Percentiles rank a stretch among this genome's conserved stretches.
Evolutionary conservation across 2,888 invertebrate genomes (phyloP).

Genomic region (Chrysomela aeneicollis): DNA sequence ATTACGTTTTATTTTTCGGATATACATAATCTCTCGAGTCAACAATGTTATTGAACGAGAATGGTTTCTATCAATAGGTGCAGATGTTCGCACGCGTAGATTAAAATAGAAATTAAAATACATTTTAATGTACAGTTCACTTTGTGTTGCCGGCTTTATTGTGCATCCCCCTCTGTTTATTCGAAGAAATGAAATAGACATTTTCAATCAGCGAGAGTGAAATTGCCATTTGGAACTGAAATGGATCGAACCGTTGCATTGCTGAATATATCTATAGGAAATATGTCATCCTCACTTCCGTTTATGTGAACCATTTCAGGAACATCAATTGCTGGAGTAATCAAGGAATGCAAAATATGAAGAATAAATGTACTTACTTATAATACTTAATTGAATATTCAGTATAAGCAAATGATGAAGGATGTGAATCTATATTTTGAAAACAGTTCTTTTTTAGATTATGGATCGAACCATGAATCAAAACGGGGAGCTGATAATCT

Average conservation of each 20-base stretch:
- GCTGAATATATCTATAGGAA: background rate
- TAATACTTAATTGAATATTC: no score
- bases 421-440: no score
- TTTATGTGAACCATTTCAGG: no score
- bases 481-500: no score
- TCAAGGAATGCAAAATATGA: no score
- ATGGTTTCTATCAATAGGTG: conserved; percentile 48
- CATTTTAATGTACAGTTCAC: conserved; percentile 37
- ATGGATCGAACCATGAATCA: no score
- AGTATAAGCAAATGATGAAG: no score
- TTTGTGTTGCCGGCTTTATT: conserved; percentile 29
- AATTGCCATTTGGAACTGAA: conserved; percentile 19
- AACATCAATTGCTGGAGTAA: no score
- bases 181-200: conserved; percentile 29
- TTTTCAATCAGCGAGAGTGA: conserved; percentile 30
- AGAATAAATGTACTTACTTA: no score
- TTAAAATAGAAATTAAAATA: conserved; percentile 50
- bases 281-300: no score
- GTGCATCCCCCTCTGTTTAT: conserved; percentile 33
- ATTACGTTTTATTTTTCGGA: conserved; percentile 39
- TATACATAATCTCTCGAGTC: conserved; percentile 47
- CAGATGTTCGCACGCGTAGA: conserved; percentile 48
- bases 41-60: conserved; percentile 46
- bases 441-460: no score
- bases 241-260: background rate